phyloP scores from a whole-genome alignment of 1,140 invertebrate species.

The Radopholus similis region DNA sequence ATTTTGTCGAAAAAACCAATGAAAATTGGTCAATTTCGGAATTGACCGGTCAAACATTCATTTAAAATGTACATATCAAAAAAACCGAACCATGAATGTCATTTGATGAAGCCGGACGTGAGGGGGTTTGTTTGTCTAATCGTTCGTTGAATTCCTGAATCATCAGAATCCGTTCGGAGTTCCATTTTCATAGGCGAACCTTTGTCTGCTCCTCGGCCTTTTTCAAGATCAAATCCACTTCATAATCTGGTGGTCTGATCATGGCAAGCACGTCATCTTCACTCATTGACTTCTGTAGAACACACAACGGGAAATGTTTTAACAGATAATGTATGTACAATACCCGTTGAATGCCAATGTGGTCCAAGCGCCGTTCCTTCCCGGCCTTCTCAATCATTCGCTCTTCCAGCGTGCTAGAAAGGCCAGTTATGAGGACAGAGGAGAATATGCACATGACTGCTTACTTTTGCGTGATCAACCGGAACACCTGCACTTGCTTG shows the following conservation, averaged over 20 bases:
- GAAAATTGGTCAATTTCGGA: too few species aligned
- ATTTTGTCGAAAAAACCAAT: too few species aligned
- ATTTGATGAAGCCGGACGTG: too few species aligned
- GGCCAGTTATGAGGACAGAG: too few species aligned
- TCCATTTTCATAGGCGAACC: too few species aligned
- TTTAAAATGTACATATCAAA: too few species aligned
- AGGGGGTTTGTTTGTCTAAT: too few species aligned
- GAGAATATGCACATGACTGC: not conserved
- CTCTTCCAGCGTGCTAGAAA: slow-evolving; percentile 91
- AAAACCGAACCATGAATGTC: too few species aligned
- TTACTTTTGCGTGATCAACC: slow-evolving; percentile 89
- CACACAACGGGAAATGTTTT: too few species aligned
- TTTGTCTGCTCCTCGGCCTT: slow-evolving; percentile 71
- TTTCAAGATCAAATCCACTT: slow-evolving; percentile 88
- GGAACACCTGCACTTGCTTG: slow-evolving; percentile 85
- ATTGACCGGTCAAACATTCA: too few species aligned
- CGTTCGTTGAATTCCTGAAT: too few species aligned
- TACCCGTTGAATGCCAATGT: slow-evolving; percentile 90
- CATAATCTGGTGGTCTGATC: slow-evolving; percentile 96
- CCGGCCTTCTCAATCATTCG: slow-evolving; percentile 97
- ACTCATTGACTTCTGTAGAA: slow-evolving; percentile 55
- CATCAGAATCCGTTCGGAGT: too few species aligned
- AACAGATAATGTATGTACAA: not conserved
- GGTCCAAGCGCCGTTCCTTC: slow-evolving; percentile 74
- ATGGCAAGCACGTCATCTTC: slow-evolving; percentile 97